These are phyloP conservation scores for Apostichopus parvimensis DNA, from an alignment of 35 echinoderm and acorn worm genomes.

Conservation along the genomic window DNA sequence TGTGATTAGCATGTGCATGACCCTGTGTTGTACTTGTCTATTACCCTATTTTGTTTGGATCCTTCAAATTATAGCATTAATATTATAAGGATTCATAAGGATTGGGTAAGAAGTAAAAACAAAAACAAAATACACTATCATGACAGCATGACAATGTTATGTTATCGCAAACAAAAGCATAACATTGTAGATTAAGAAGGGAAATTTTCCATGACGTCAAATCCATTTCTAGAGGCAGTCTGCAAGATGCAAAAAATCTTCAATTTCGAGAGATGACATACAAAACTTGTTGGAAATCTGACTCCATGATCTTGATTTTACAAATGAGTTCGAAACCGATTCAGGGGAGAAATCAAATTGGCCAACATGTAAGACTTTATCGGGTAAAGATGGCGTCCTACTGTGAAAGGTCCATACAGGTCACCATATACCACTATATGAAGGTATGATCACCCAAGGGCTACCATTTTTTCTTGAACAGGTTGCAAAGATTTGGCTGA, in stretches of 20 bases:
- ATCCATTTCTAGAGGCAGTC: not conserved
- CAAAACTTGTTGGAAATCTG: not conserved
- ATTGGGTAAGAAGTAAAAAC: no score
- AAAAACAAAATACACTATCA: no score
- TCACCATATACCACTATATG: not conserved
- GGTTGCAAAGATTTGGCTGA: no score
- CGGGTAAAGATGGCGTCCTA: not conserved
- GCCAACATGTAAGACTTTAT: not conserved
- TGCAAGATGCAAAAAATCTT: not conserved
- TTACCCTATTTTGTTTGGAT: no score
- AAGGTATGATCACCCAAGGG: no score
- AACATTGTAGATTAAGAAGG: not conserved
- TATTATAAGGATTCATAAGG: no score
- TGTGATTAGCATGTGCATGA: no score
- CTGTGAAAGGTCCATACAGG: not conserved
- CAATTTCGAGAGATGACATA: not conserved
- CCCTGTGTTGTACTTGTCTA: no score
- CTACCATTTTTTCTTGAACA: no score
- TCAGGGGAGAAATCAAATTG: slow-evolving; percentile 24
- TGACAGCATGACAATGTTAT: no score
- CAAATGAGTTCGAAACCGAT: slow-evolving; percentile 42
- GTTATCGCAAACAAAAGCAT: no score
- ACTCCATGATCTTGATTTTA: slow-evolving; percentile 21
- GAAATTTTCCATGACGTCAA: not conserved
- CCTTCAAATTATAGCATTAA: no score